Percentiles rank a stretch among this genome's conserved stretches.
These are phyloP conservation scores for Pachyramphus minor DNA, from an alignment of 2,113 vertebrate genomes.

Conservation along the genomic window DNA sequence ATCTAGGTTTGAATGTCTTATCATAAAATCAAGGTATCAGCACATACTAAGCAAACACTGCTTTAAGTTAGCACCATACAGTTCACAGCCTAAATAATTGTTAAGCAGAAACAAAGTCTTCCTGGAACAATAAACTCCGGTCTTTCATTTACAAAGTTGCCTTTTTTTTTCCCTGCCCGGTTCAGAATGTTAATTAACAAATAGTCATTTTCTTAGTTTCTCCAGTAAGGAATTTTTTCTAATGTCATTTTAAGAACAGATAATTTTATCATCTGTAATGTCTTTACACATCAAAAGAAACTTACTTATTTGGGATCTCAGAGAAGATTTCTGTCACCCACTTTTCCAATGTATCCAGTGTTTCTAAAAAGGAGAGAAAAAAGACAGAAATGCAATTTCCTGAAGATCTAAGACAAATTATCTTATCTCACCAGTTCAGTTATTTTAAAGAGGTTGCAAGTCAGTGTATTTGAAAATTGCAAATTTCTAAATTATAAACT, in stretches of 20 bases:
- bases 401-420: background rate
- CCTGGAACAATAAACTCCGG: background rate
- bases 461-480: background rate
- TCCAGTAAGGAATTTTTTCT: background rate
- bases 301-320: conserved; percentile 94
- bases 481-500: background rate
- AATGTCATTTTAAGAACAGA: background rate
- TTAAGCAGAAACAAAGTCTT: background rate
- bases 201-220: background rate
- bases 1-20: background rate
- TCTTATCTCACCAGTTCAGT: background rate
- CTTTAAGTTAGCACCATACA: background rate
- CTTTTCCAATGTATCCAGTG: conserved; percentile 90
- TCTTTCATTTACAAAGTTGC: background rate
- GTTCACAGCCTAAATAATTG: background rate
- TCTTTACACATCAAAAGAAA: background rate
- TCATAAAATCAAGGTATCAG: background rate
- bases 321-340: conserved; percentile 95
- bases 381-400: background rate
- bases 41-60: background rate
- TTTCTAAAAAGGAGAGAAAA: conserved; percentile 73
- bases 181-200: background rate
- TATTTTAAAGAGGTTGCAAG: background rate
- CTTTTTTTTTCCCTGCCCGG: background rate
- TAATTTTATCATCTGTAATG: background rate